A percentile compares a stretch with the other conserved stretches of the same genome.
Evolutionary conservation across 2,888 invertebrate genomes (phyloP).

Genomic region (Athrips mouffetella): DNA sequence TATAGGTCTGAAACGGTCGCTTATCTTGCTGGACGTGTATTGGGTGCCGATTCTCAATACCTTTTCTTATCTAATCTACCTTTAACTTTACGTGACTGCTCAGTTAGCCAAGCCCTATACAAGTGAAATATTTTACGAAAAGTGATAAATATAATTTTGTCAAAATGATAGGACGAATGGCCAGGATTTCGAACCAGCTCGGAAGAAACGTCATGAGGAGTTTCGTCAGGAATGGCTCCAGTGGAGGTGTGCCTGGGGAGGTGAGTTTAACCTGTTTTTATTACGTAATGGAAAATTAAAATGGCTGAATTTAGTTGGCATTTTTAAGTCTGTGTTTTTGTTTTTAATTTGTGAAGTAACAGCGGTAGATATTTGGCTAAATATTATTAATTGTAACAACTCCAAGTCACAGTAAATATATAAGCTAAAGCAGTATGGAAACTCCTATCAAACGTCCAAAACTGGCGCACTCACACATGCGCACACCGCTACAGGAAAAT

Average conservation of each 20-base stretch:
- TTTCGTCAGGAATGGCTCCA: constrained; percentile 57
- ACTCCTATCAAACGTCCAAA: no score
- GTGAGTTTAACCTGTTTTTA: constrained; percentile 37
- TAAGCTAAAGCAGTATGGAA: no score
- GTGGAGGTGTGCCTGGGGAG: constrained; percentile 65
- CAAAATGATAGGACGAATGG: constrained; percentile 64
- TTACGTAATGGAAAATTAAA: constrained; percentile 44
- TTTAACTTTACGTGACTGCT: neutral
- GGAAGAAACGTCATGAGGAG: constrained; percentile 59
- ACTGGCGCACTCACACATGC: no score
- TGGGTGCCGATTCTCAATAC: neutral
- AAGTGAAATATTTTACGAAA: neutral
- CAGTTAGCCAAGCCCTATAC: neutral
- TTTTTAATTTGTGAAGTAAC: no score
- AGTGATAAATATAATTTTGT: no score
- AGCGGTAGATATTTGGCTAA: no score
- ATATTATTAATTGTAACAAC: no score
- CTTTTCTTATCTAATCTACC: constrained; percentile 8
- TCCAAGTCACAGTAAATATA: no score
- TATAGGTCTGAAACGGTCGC: neutral
- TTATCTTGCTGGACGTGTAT: constrained; percentile 2
- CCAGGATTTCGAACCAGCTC: constrained; percentile 53
- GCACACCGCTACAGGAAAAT: no score
- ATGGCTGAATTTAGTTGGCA: constrained; percentile 1
- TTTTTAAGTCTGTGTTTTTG: no score